phyloP scores from a whole-genome alignment of 2,888 invertebrate genomes.

The Mesorhabditis belari region DNA sequence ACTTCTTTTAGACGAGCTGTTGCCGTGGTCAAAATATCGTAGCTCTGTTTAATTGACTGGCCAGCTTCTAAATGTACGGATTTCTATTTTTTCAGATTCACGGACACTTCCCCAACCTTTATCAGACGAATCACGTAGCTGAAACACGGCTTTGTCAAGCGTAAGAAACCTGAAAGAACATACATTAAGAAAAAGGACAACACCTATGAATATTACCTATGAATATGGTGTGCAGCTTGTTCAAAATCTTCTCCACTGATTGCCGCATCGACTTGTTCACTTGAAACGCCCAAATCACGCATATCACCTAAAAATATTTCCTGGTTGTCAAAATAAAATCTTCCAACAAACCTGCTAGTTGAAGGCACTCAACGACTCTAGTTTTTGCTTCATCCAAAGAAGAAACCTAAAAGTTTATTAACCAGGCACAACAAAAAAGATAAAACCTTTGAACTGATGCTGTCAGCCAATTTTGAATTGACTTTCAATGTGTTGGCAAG shows the following conservation, averaged over 20 bases:
- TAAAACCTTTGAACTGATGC: constrained; percentile 67
- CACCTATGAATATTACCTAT: constrained; percentile 62
- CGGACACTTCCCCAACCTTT: constrained; percentile 11
- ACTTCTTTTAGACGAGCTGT: constrained; percentile 57
- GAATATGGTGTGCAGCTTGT: constrained; percentile 87
- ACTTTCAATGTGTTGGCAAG: constrained; percentile 71
- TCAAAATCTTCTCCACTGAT: constrained; percentile 91
- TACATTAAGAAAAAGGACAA: not conserved
- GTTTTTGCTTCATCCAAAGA: constrained; percentile 85
- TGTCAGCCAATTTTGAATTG: constrained; percentile 42
- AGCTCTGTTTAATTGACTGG: constrained; percentile 65
- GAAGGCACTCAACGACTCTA: constrained; percentile 85
- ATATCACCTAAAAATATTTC: constrained; percentile 23
- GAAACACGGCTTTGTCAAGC: constrained; percentile 50
- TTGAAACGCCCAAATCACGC: constrained; percentile 62
- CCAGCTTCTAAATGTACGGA: constrained; percentile 36
- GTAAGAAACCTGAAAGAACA: constrained; percentile 36
- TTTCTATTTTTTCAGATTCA: too few relatives aligned
- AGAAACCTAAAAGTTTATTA: constrained; percentile 63
- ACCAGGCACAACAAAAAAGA: not conserved
- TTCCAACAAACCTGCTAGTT: constrained; percentile 83
- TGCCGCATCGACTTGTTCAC: constrained; percentile 91
- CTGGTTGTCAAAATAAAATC: constrained; percentile 69
- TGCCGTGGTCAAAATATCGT: constrained; percentile 61
- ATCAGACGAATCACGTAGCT: constrained; percentile 37